These are phyloP conservation scores for Ametastegia equiseti DNA, from an alignment of 2,888 invertebrate species.

Conservation along the genomic window DNA sequence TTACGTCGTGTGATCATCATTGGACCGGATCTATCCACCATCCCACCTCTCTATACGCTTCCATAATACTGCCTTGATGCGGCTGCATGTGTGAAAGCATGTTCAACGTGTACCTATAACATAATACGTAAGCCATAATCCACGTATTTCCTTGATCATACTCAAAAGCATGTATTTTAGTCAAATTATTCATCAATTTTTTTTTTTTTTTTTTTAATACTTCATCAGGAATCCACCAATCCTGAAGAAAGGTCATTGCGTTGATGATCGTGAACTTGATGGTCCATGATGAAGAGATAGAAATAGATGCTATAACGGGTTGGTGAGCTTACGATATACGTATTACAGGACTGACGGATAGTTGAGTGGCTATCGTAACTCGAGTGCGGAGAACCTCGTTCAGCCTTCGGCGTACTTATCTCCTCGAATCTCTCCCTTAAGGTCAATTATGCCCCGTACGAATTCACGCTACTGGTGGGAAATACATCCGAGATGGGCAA, in stretches of 20 bases:
- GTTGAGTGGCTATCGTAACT: conserved; percentile 39
- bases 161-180: neutral
- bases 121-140: neutral
- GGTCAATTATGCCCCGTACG: conserved; percentile 51
- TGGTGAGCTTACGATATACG: neutral
- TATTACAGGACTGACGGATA: conserved; percentile 18
- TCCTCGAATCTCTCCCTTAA: conserved; percentile 43
- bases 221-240: neutral
- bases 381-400: conserved; percentile 33
- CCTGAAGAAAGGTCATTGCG: neutral
- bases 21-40: conserved; percentile 51
- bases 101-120: neutral
- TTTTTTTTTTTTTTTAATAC: neutral
- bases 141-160: neutral
- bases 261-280: neutral
- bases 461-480: conserved; percentile 52
- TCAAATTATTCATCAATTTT: no score
- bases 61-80: neutral
- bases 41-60: conserved; percentile 26
- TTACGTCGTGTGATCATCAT: conserved; percentile 57
- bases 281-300: neutral
- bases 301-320: neutral
- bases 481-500: conserved; percentile 59
- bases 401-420: conserved; percentile 39
- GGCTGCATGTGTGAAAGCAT: neutral